A percentile compares a stretch with the other conserved stretches of the same genome.
Conservation (phyloP, 2,797 vertebrate species). For the Balearica regulorum region DNA sequence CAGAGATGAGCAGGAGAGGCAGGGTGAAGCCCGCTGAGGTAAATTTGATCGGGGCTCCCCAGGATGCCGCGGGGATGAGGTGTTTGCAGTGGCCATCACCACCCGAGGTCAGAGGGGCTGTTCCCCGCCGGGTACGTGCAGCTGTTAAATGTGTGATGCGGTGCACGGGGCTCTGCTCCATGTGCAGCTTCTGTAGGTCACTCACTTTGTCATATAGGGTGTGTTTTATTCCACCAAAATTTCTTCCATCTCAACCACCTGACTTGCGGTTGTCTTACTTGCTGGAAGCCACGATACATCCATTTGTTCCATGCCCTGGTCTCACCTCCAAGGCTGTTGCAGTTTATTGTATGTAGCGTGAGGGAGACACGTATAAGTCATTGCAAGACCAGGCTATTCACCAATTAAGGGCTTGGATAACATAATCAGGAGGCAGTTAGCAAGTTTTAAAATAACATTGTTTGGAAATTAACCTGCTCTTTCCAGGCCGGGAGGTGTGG, state of each 20-base stretch:
- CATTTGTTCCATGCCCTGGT: background rate
- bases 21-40: background rate
- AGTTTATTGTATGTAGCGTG: background rate
- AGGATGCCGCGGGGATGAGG: background rate
- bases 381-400: background rate
- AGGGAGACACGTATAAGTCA: background rate
- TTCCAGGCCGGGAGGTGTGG: constrained; percentile 38
- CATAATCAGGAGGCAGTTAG: constrained; percentile 61
- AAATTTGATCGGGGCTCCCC: background rate
- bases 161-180: background rate
- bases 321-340: background rate
- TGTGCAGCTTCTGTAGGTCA: background rate
- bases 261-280: background rate
- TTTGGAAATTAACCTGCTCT: constrained; percentile 56
- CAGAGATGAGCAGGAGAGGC: background rate
- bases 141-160: background rate
- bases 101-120: background rate
- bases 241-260: background rate
- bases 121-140: rapidly evolving
- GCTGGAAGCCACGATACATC: background rate
- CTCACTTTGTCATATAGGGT: rapidly evolving
- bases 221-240: background rate
- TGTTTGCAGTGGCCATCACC: background rate
- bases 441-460: constrained; percentile 67
- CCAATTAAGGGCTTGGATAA: constrained; percentile 46